Evolutionary conservation across 2,797 vertebrate species (phyloP).

Genomic region (Gouania willdenowi): DNA sequence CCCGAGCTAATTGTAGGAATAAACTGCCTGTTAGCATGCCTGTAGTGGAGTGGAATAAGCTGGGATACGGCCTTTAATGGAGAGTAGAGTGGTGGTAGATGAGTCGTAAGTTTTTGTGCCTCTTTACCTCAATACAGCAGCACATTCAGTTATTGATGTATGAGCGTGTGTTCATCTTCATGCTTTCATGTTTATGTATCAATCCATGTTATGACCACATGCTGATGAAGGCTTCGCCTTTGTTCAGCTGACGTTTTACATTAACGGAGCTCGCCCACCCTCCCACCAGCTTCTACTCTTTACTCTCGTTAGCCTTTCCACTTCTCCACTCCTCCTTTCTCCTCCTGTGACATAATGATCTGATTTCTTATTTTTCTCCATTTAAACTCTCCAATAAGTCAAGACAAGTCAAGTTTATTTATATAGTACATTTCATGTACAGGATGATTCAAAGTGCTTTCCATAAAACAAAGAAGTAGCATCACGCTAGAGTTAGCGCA

Average conservation of each 20-base stretch:
- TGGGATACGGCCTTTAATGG: too few species aligned
- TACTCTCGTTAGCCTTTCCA: background rate
- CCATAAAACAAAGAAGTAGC: too few species aligned
- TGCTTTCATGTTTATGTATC: background rate
- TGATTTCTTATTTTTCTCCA: too few species aligned
- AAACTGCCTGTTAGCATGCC: conserved; percentile 40
- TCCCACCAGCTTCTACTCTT: conserved; percentile 10
- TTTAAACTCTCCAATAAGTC: too few species aligned
- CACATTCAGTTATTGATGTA: background rate
- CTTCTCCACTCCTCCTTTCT: background rate
- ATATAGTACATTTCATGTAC: too few species aligned
- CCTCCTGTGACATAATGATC: too few species aligned
- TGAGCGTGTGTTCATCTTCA: background rate
- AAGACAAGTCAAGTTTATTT: too few species aligned
- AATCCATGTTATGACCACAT: conserved; percentile 16
- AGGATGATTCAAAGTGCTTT: too few species aligned
- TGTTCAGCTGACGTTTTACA: conserved; percentile 49
- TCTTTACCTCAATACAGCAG: background rate
- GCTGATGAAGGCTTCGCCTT: conserved; percentile 41
- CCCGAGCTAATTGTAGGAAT: conserved; percentile 43
- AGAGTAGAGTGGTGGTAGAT: background rate
- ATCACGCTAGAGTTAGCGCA: too few species aligned
- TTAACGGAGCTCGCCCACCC: conserved; percentile 31
- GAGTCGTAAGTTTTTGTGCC: background rate
- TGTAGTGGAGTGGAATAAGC: conserved; percentile 33